phyloP scores from a whole-genome alignment of 2,113 vertebrate species.

The Carassius carassius region DNA sequence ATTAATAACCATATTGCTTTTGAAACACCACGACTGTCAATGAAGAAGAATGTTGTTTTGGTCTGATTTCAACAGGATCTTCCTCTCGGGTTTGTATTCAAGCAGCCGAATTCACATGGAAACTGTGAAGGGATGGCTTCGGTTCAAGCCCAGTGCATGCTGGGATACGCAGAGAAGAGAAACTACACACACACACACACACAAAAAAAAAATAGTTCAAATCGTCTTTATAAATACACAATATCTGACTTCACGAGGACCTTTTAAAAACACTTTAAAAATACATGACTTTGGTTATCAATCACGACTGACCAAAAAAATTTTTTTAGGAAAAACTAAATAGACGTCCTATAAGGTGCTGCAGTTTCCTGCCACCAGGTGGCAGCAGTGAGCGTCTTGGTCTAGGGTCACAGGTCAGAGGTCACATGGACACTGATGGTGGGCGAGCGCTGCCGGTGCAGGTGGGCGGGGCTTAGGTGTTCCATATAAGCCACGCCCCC shows the following conservation, averaged over 20 bases:
- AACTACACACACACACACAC: constrained; percentile 50
- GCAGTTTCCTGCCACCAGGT: constrained; percentile 44
- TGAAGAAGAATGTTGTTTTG: not conserved
- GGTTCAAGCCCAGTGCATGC: constrained; percentile 42
- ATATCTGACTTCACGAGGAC: not conserved
- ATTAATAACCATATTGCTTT: constrained; percentile 46
- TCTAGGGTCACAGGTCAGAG: constrained; percentile 76
- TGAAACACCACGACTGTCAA: constrained; percentile 44
- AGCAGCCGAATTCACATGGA: not conserved
- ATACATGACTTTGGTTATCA: constrained; percentile 43
- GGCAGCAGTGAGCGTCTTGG: not conserved
- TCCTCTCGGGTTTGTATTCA: not conserved
- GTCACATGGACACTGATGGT: constrained; percentile 92
- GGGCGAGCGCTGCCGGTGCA: constrained; percentile 85
- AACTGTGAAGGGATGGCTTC: constrained; percentile 18
- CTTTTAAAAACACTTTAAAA: constrained; percentile 40
- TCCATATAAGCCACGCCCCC: constrained; percentile 83
- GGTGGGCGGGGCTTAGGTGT: constrained; percentile 75
- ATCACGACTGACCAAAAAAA: constrained; percentile 10
- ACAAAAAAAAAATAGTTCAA: not conserved
- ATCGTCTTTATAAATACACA: constrained; percentile 47
- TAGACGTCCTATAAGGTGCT: constrained; percentile 55
- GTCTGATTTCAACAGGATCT: not conserved
- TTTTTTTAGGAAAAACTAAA: not conserved
- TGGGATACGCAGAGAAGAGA: not conserved